A percentile compares a stretch with the other conserved stretches of the same genome.
Evolutionary conservation across 1,140 invertebrate species (phyloP).

Genomic region (Harlomillsia oculata): DNA sequence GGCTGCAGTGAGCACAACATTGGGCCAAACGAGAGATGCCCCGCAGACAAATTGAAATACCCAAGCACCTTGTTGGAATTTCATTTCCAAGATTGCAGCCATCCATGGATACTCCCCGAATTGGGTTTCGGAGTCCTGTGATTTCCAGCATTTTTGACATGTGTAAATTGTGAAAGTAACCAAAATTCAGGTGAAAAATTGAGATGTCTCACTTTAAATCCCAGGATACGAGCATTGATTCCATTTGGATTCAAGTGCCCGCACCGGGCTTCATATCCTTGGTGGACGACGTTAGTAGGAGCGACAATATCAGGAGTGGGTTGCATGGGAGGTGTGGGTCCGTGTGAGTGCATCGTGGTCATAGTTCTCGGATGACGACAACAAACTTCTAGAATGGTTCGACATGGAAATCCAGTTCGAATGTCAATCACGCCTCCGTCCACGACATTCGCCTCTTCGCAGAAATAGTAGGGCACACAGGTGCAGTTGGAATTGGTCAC

Average conservation of each 20-base stretch:
- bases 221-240: constrained; percentile 31
- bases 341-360: too few relatives aligned
- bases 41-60: constrained; percentile 57
- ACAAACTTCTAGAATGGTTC: constrained; percentile 27
- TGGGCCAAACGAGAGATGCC: constrained; percentile 58
- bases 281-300: constrained; percentile 8
- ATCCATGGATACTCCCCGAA: constrained; percentile 62
- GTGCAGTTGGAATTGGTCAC: too few relatives aligned
- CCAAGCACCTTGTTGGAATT: constrained; percentile 38
- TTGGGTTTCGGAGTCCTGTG: constrained; percentile 32
- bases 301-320: background rate
- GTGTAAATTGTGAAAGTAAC: background rate
- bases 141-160: background rate
- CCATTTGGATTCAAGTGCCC: constrained; percentile 33
- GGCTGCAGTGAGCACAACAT: constrained; percentile 60
- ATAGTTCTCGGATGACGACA: constrained; percentile 22
- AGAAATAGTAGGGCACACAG: constrained; percentile 33
- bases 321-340: constrained; percentile 8
- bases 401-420: constrained; percentile 17
- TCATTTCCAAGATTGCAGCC: constrained; percentile 59
- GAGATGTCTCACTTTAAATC: constrained; percentile 22
- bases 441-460: constrained; percentile 29
- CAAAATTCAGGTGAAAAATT: background rate
- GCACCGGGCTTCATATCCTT: constrained; percentile 25
- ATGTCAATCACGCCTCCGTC: constrained; percentile 27